Evolutionary conservation across 2,888 invertebrate species (phyloP), one percentile per base, ranked within the genome.

Genomic region (Tachina grossa): DNA sequence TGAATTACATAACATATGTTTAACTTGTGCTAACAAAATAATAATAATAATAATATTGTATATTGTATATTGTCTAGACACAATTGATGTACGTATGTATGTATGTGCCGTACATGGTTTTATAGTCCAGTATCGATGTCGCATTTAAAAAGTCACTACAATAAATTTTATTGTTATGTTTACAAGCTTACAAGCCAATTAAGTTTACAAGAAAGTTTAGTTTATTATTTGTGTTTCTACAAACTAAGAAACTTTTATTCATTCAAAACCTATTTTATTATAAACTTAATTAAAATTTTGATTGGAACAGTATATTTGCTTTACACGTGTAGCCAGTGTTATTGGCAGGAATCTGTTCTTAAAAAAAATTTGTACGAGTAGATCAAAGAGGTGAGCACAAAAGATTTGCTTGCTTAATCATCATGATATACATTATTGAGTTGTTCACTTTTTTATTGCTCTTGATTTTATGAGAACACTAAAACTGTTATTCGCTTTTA

Each of bases 21-120:
- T 9, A 45, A 45, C 66, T 47, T 55, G 45, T 47, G 9, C n/a
- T 47, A 55, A 55, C 16, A 5, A 63, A 11, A 13, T 9, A 10
- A n/a, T 53, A 31, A 31, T n/a, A n/a, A n/a, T n/a, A n/a, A n/a
- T n/a, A n/a, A n/a, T n/a, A n/a, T n/a, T n/a, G n/a, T n/a, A n/a
- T 31, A 31, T 31, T 31, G 31, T 31, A 43, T 63, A 9, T 63
- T 31, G 65, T 66, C 55, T 76, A 65, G 65, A 65, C 65, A 43
- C n/a, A 11, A 22, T 51, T n/a, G 16, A 75, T 53, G 14, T 22
- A 51, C 10, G 39, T 63, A 31, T 4, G 3, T n/a, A n/a, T n/a
- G n/a, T n/a, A n/a, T 4, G 4, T 4, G 0, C 31, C 31, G 31
- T 31, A 31, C 31, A 31, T 31, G 31, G 22, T 75, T 75, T 75